These are phyloP conservation scores for Bombus cullumanus DNA, from an alignment of 1,140 invertebrate species.

Conservation along the genomic window DNA sequence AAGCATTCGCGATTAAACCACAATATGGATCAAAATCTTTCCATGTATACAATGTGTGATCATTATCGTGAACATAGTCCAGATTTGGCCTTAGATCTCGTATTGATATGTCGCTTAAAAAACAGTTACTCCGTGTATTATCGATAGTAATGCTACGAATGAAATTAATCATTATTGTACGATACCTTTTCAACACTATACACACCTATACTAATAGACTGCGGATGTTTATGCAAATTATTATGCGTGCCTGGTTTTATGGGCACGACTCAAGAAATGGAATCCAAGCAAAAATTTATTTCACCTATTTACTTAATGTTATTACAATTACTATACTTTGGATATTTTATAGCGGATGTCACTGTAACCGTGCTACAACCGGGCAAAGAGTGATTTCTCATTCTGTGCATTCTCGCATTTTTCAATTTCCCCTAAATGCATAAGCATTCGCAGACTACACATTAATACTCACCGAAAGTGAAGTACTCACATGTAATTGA, in stretches of 20 bases:
- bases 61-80: slow-evolving; percentile 85
- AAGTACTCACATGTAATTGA: slow-evolving; percentile 84
- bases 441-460: not conserved
- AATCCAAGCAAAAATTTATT: not conserved
- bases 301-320: not conserved
- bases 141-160: slow-evolving; percentile 54
- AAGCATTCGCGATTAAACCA: not conserved
- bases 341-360: not conserved
- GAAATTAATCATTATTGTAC: not conserved
- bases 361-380: no score
- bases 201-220: not conserved
- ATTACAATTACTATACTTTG: not conserved
- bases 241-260: not conserved
- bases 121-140: slow-evolving; percentile 83
- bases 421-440: not conserved
- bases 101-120: slow-evolving; percentile 87
- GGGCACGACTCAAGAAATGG: not conserved
- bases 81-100: slow-evolving; percentile 86
- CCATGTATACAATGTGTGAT: slow-evolving; percentile 87
- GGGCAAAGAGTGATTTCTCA: no score
- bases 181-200: not conserved
- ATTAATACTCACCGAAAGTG: not conserved
- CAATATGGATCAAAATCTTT: slow-evolving; percentile 83
- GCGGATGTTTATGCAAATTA: not conserved
- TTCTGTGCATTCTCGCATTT: not conserved